These are phyloP conservation scores for Amblyopsis hoosieri DNA, from an alignment of 2,797 vertebrate genomes.

Conservation along the genomic window DNA sequence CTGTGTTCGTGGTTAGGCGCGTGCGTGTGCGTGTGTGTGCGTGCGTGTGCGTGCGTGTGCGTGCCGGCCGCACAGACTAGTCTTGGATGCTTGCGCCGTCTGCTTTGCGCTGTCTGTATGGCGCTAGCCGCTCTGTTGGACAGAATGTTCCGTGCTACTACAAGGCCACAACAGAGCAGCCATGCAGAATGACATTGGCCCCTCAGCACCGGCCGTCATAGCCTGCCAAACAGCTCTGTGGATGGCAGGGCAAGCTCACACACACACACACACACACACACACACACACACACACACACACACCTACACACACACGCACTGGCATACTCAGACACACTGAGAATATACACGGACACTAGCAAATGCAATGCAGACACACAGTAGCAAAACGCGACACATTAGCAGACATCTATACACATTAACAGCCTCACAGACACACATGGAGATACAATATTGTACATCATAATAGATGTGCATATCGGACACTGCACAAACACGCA, in stretches of 20 bases:
- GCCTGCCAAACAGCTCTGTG: slow-evolving; percentile 61
- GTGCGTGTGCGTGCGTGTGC: not conserved
- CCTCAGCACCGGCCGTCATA: slow-evolving; percentile 46
- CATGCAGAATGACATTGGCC: slow-evolving; percentile 63
- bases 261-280: slow-evolving; percentile 29
- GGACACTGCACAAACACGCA: not conserved
- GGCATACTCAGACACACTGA: not conserved
- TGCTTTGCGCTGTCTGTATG: slow-evolving; percentile 56
- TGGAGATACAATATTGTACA: not conserved
- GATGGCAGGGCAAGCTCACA: slow-evolving; percentile 49
- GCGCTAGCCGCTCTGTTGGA: slow-evolving; percentile 67
- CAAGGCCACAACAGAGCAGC: slow-evolving; percentile 58
- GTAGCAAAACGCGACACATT: too few species aligned
- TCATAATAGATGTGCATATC: not conserved
- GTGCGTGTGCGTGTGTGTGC: not conserved
- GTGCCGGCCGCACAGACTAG: not conserved
- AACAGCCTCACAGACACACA: not conserved
- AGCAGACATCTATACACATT: not conserved
- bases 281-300: slow-evolving; percentile 17
- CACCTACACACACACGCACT: not conserved
- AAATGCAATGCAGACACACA: too few species aligned
- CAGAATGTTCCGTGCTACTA: slow-evolving; percentile 51
- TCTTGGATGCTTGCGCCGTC: slow-evolving; percentile 65
- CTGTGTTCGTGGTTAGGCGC: slow-evolving; percentile 8
- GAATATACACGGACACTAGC: not conserved